These are phyloP conservation scores for Camarhynchus parvulus DNA, from an alignment of 2,113 vertebrate genomes.

Conservation along the genomic window DNA sequence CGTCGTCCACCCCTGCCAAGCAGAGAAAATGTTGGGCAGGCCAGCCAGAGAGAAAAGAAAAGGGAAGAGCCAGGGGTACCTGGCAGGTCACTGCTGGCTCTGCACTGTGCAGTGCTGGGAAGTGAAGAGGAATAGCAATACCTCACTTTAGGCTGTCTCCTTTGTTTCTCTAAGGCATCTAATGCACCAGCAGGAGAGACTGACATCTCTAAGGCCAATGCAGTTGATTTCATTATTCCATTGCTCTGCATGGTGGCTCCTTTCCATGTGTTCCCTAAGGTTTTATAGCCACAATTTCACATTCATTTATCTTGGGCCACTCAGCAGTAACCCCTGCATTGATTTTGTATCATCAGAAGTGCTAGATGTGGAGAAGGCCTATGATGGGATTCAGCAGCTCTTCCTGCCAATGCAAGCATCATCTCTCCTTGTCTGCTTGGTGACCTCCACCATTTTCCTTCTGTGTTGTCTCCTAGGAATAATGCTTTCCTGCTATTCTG, in stretches of 20 bases:
- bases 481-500: neutral
- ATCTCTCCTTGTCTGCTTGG: neutral
- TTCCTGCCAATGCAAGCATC: neutral
- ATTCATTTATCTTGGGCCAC: constrained; percentile 4
- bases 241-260: constrained; percentile 45
- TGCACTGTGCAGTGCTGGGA: neutral
- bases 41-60: neutral
- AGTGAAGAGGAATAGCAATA: neutral
- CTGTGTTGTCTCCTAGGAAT: neutral
- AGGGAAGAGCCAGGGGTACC: neutral
- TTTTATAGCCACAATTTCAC: constrained; percentile 45
- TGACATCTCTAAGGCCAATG: neutral
- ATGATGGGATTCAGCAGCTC: neutral
- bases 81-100: neutral
- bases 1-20: constrained; percentile 91
- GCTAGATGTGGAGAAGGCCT: neutral
- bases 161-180: neutral
- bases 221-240: constrained; percentile 34
- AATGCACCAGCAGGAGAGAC: neutral
- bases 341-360: constrained; percentile 32
- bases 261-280: constrained; percentile 28
- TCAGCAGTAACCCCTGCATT: constrained; percentile 30
- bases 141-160: neutral
- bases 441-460: neutral
- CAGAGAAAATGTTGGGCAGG: neutral